Conservation (phyloP, 37 sponge, comb jelly and placozoan genomes). For the Bolinopsis microptera region DNA sequence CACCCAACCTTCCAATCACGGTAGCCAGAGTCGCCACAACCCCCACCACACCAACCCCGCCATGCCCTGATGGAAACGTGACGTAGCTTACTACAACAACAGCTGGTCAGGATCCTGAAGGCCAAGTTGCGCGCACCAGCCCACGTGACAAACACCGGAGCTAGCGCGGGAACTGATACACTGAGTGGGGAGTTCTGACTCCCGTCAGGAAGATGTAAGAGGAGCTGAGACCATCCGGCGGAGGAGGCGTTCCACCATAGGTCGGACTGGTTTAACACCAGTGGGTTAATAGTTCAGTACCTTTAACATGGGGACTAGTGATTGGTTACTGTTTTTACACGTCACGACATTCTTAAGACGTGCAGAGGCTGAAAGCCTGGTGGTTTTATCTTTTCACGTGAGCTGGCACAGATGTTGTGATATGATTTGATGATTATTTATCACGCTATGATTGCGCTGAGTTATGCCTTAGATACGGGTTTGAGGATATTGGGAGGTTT, state of each 20-base stretch:
- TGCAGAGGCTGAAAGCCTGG: no score
- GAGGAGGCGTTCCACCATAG: conserved; percentile 56
- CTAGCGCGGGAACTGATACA: neutral
- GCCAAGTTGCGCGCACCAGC: neutral
- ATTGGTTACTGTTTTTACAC: no score
- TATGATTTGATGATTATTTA: no score
- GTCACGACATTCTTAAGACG: no score
- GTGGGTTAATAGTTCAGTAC: neutral
- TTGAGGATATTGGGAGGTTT: no score
- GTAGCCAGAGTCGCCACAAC: neutral
- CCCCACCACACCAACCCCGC: neutral
- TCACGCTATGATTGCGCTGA: no score
- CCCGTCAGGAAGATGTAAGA: conserved; percentile 38
- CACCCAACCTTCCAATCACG: no score
- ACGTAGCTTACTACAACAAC: conserved; percentile 43
- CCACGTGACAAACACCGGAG: conserved; percentile 20
- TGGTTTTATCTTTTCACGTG: no score
- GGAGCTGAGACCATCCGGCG: conserved; percentile 17
- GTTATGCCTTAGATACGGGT: no score
- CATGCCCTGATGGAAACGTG: neutral
- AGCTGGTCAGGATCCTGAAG: conserved; percentile 2
- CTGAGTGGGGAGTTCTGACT: conserved; percentile 24
- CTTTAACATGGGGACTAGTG: neutral
- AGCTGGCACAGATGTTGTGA: no score
- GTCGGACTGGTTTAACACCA: neutral